phyloP scores from a whole-genome alignment of 2,113 vertebrate species.

The Chloropsis hardwickii region DNA sequence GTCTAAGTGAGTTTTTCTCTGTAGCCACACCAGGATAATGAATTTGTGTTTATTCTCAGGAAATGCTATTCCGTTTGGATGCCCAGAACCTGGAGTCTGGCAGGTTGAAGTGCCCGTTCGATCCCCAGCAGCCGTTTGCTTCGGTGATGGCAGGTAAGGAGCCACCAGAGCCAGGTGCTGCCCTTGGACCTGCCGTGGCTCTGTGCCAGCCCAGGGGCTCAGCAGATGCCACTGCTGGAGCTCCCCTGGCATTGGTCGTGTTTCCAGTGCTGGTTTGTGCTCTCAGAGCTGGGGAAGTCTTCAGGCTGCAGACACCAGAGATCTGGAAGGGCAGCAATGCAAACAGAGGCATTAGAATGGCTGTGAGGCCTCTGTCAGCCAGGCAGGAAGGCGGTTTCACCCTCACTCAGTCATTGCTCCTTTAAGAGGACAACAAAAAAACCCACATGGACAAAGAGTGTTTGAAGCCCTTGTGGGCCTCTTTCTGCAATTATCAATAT shows the following conservation, averaged over 20 bases:
- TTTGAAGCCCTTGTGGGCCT: constrained; percentile 12
- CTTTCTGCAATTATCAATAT: constrained; percentile 56
- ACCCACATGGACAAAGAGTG: not conserved
- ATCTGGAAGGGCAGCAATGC: not conserved
- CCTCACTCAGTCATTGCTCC: not conserved
- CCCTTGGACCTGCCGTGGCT: not conserved
- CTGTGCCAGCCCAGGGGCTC: accelerated
- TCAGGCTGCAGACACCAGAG: not conserved
- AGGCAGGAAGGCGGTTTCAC: not conserved
- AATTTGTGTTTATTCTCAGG: constrained; percentile 67
- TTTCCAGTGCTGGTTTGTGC: not conserved
- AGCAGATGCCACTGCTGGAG: not conserved
- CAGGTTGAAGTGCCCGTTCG: constrained; percentile 93
- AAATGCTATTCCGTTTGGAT: constrained; percentile 82
- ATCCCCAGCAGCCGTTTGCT: constrained; percentile 90
- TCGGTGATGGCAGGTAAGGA: constrained; percentile 92
- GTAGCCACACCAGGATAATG: not conserved
- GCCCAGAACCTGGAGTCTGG: constrained; percentile 86
- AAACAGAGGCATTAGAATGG: not conserved
- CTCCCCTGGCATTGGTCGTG: accelerated
- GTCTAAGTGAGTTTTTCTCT: not conserved
- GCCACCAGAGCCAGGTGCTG: not conserved
- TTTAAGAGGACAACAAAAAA: constrained; percentile 12
- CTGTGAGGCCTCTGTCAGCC: not conserved
- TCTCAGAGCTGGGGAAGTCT: not conserved